Conservation (phyloP, 1,140 invertebrate genomes). For the Drosophila lini region DNA sequence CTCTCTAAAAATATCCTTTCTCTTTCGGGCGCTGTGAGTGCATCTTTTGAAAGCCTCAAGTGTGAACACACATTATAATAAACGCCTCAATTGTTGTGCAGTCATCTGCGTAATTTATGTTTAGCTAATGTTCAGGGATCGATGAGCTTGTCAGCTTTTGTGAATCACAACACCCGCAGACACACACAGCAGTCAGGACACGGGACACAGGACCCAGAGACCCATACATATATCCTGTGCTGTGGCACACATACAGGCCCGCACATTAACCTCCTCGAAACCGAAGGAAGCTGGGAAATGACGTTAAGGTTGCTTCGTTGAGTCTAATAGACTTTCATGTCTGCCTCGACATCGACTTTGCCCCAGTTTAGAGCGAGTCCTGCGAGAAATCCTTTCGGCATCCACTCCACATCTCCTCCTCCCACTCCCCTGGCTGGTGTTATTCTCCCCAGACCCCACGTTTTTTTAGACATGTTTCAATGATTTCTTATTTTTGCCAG, state of each 20-base stretch:
- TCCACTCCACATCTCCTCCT: slow-evolving; percentile 25
- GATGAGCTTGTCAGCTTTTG: slow-evolving; percentile 85
- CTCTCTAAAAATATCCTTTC: background rate
- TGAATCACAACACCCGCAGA: slow-evolving; percentile 70
- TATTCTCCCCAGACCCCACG: slow-evolving; percentile 15
- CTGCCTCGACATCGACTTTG: slow-evolving; percentile 67
- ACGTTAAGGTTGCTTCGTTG: slow-evolving; percentile 82
- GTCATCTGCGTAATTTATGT: slow-evolving; percentile 84
- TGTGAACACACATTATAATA: slow-evolving; percentile 84
- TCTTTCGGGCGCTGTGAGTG: slow-evolving; percentile 20
- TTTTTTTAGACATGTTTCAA: slow-evolving; percentile 74
- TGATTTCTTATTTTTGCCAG: slow-evolving; percentile 80
- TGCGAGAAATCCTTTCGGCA: slow-evolving; percentile 68
- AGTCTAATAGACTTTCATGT: slow-evolving; percentile 82
- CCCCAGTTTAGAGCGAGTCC: slow-evolving; percentile 68
- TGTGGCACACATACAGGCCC: slow-evolving; percentile 39
- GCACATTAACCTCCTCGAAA: slow-evolving; percentile 65
- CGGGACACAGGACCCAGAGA: background rate
- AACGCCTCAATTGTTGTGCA: slow-evolving; percentile 84
- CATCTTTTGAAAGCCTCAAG: slow-evolving; percentile 72
- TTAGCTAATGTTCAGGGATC: slow-evolving; percentile 84
- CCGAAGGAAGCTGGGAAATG: slow-evolving; percentile 70
- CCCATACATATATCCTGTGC: slow-evolving; percentile 40
- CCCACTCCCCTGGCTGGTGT: slow-evolving; percentile 19
- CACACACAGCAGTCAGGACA: slow-evolving; percentile 10